Base-by-base conservation (phyloP, 2,888 invertebrate genomes). In the Trichogramma evanescens region DNA sequence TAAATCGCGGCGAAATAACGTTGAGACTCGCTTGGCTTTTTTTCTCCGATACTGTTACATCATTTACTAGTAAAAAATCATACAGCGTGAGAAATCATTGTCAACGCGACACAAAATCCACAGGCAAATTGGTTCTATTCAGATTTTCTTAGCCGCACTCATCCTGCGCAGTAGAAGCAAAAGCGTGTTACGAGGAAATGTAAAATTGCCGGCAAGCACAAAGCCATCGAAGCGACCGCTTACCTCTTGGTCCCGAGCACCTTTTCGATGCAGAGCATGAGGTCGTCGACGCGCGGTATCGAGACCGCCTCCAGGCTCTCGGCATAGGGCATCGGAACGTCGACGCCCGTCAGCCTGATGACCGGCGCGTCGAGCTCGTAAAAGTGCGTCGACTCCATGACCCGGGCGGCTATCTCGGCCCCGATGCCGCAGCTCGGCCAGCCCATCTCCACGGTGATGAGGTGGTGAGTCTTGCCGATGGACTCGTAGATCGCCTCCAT, bases 391-490 rank as follows among this genome's bases (percentile, higher is more conserved):
- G 67, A 70, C 59, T 70, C 70, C 69, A 70, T 70, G 41, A 70
- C 26, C 40, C 62, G 69, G 8, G 70, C 66, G 2, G 65, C 61
- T 10, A 70, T 70, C 56, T 70, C 70, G 46, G 70, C 53, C 39
- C 70, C 69, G 10, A 87, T 80, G 13, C 84, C 83, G 72, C 79
- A 81, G 67, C 82, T 81, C 7, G 85, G 85, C 86, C 86, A 87
- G n/a, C 86, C 86, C 50, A 82, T 78, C 68, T 86, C 86, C 4
- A 86, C 84, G 4, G 84, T 83, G 50, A 87, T 80, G 56, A 86
- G 69, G 68, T 83, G 82, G 70, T 86, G 81, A 5, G 86, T 86
- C 75, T 87, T 87, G 77, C 80, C 80, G 51, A 86, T 81, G 26
- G 85, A 86, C 59, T 82, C 73, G 48, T 71, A 68, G 54, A 78